Evolutionary conservation across 2,113 vertebrate species (phyloP).

Genomic region (Pontoporia blainvillei): DNA sequence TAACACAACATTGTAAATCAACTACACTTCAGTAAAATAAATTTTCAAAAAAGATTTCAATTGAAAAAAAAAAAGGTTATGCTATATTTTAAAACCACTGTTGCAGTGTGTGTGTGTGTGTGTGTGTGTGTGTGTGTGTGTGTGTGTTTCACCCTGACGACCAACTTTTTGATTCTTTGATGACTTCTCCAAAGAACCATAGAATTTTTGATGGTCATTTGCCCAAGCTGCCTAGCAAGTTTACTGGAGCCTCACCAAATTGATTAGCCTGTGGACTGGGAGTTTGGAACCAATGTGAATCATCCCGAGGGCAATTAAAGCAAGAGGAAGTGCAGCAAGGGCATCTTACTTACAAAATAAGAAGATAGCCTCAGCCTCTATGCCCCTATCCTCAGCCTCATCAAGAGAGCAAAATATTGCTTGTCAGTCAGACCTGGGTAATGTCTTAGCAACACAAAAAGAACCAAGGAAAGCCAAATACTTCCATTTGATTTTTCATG

Average conservation of each 20-base stretch:
- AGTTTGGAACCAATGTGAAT: not conserved
- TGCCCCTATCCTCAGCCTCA: not conserved
- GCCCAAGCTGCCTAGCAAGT: not conserved
- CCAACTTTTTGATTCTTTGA: not conserved
- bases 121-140: not conserved
- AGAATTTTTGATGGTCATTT: constrained; percentile 23
- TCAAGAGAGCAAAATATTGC: not conserved
- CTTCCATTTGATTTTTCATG: constrained; percentile 41
- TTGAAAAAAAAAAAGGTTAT: not conserved
- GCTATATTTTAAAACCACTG: not conserved
- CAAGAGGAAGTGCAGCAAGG: not conserved
- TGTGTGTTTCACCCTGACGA: not conserved
- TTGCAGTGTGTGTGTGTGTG: not conserved
- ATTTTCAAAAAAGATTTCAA: not conserved
- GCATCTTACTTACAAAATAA: not conserved
- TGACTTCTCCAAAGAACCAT: not conserved
- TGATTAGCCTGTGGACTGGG: not conserved
- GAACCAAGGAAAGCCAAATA: constrained; percentile 33
- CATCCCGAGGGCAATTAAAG: not conserved
- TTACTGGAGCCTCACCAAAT: constrained; percentile 1
- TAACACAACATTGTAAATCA: no score
- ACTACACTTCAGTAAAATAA: no score
- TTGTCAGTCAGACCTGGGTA: constrained; percentile 19
- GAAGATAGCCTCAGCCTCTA: not conserved
- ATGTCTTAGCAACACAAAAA: constrained; percentile 30